Evolutionary conservation across 2,797 vertebrate genomes (phyloP).

Genomic region (Chaenodraco wilsoni): DNA sequence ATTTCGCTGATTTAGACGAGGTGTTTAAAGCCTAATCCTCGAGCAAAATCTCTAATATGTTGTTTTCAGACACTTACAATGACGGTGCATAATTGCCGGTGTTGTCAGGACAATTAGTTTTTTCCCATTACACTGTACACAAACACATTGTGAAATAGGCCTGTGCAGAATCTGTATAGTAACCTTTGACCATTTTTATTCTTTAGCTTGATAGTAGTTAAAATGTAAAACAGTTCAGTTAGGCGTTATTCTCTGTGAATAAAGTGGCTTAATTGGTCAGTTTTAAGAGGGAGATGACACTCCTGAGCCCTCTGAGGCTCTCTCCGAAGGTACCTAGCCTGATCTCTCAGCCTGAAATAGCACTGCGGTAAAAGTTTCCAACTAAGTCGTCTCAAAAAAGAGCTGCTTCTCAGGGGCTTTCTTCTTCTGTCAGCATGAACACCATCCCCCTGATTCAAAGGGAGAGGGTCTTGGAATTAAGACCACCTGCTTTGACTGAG

Average conservation of each 20-base stretch:
- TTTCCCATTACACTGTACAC: too few relatives aligned
- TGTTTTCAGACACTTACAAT: too few relatives aligned
- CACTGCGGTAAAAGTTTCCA: conserved; percentile 43
- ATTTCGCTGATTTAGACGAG: too few relatives aligned
- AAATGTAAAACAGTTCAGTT: conserved; percentile 5
- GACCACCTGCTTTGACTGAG: conserved; percentile 45
- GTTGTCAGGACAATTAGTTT: too few relatives aligned
- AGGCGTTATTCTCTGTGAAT: conserved; percentile 11
- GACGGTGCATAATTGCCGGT: too few relatives aligned
- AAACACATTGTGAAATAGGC: too few relatives aligned
- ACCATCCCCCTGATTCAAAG: conserved; percentile 32
- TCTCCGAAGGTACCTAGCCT: conserved; percentile 26
- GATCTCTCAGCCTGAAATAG: conserved; percentile 49
- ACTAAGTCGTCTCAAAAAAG: conserved; percentile 46
- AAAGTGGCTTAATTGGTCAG: conserved; percentile 45
- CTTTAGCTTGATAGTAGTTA: neutral
- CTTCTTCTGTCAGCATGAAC: conserved; percentile 5
- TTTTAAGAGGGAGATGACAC: conserved; percentile 30
- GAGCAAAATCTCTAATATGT: too few relatives aligned
- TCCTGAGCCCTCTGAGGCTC: conserved; percentile 15
- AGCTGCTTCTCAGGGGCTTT: conserved; percentile 44
- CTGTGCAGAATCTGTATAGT: neutral
- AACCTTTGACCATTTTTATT: neutral
- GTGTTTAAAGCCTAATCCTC: too few relatives aligned
- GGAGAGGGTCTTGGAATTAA: conserved; percentile 27